Evolutionary conservation across 1,140 invertebrate species (phyloP), one percentile per base, ranked within the genome.

Genomic region (Tetramorium parvispinum): DNA sequence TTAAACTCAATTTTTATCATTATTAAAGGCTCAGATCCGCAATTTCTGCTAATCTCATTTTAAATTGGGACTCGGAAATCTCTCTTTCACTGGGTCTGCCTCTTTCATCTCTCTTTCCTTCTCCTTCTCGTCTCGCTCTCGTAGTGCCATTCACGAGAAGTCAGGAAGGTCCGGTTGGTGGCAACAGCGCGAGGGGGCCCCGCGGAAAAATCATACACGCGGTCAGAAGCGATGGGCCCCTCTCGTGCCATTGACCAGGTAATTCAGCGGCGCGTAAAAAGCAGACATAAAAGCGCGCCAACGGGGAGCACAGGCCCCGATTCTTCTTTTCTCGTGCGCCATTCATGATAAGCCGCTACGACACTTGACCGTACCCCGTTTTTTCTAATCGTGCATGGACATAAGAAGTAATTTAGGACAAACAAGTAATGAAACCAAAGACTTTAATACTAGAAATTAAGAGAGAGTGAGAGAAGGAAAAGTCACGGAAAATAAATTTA

Each of bases 201-300:
- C 27, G 24, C 61, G 51, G 32, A 78, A 66, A 71, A 87, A 57
- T 85, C 65, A 79, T 78, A 87, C 55, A 71, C 53, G 61, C 87
- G 63, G 68, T 85, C 89, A 89, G 68, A 59, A 79, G 92, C 87
- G 89, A 76, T 89, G 88, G 90, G 87, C 91, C 66, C 40, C 79
- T 43, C 18, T 75, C 91, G 90, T 94, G 91, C 91, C 92, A 93
- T 93, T 94, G 93, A 92, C 93, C 93, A 93, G 93, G 89, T 93
- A 94, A 94, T 92, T 93, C 92, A 94, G 77, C 91, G 91, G 92
- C 88, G 93, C 91, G 93, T 94, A 92, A 94, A 93, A 91, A 89
- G 27, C 76, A 16, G 55, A 55, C 73, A 65, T 79, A 85, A 81
- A 81, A 86, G 46, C 51, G 85, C 83, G 57, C 78, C 76, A 76